These are phyloP conservation scores for Todiramphus chloris DNA, from an alignment of 2,113 vertebrate species.

Conservation along the genomic window DNA sequence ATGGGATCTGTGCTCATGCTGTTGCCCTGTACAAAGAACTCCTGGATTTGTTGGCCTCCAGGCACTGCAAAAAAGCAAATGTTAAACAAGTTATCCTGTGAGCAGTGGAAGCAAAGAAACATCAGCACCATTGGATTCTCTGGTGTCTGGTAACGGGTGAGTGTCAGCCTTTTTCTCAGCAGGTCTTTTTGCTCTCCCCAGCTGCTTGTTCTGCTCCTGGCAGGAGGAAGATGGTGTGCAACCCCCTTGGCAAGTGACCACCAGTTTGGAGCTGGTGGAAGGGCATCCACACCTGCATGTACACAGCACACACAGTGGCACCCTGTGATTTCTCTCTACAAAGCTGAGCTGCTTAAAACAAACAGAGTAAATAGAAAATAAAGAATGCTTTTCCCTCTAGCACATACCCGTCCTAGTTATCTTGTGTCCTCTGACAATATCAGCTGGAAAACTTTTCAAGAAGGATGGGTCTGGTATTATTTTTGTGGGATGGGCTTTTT, in stretches of 20 bases:
- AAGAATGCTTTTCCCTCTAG: not conserved
- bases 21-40: not conserved
- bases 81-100: not conserved
- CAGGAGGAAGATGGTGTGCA: not conserved
- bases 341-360: not conserved
- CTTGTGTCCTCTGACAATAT: not conserved
- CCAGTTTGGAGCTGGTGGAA: not conserved
- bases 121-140: accelerated
- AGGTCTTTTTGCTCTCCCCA: not conserved
- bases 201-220: not conserved
- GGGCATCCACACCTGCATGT: not conserved
- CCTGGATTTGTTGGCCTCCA: not conserved
- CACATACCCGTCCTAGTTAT: not conserved
- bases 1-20: not conserved
- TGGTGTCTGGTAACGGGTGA: not conserved
- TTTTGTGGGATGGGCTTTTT: not conserved
- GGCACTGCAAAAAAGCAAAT: not conserved
- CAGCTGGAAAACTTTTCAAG: not conserved
- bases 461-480: not conserved
- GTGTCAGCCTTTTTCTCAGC: not conserved
- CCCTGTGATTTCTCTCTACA: not conserved
- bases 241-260: not conserved
- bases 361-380: not conserved
- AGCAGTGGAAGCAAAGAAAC: not conserved
- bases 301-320: accelerated